Conservation (phyloP, 2,113 vertebrate genomes). For the Catharus bicknelli region DNA sequence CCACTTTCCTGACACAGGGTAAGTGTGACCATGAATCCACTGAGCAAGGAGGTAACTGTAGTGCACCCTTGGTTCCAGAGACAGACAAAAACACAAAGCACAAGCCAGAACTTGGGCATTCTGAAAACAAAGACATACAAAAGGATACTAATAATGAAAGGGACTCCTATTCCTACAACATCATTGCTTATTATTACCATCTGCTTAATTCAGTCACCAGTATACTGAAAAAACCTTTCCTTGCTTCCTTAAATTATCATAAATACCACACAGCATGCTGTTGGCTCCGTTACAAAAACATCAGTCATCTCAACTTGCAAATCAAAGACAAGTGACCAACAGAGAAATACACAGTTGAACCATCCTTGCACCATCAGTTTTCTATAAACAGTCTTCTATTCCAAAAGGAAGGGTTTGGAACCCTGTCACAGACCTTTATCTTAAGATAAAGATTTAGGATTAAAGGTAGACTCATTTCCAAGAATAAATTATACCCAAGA, state of each 20-base stretch:
- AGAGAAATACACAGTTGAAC: background rate
- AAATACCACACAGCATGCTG: background rate
- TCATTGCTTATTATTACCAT: background rate
- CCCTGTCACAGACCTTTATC: background rate
- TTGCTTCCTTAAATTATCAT: background rate
- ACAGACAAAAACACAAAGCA: background rate
- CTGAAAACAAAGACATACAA: background rate
- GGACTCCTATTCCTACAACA: background rate
- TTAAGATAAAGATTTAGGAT: background rate
- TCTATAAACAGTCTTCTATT: background rate
- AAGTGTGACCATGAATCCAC: background rate
- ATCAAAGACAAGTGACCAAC: background rate
- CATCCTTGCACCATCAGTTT: background rate
- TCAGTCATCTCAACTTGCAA: background rate
- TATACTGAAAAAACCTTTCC: background rate
- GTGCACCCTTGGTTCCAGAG: background rate
- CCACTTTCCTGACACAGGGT: background rate
- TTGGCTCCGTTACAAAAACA: background rate
- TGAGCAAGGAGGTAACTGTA: background rate
- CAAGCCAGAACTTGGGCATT: background rate
- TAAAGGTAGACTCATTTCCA: background rate
- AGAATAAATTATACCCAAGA: background rate
- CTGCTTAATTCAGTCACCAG: background rate
- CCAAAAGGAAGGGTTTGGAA: background rate
- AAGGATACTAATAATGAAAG: background rate